A percentile compares a stretch with the other conserved stretches of the same genome.
Evolutionary conservation across 1,140 invertebrate genomes (phyloP).

Genomic region (Colletes gigas): DNA sequence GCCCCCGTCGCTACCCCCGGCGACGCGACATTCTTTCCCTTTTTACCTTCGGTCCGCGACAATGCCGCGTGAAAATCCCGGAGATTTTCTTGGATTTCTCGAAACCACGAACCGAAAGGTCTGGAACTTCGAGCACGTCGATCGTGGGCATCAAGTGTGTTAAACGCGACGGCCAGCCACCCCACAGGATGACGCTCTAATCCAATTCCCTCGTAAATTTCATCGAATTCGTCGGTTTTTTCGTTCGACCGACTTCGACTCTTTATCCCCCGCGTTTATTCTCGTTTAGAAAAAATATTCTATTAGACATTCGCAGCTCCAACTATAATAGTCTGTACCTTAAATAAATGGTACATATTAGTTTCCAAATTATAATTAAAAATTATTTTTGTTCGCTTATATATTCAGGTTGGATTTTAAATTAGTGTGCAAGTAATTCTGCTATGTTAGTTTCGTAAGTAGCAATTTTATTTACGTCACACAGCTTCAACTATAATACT

Average conservation of each 20-base stretch:
- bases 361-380: no score
- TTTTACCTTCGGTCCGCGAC: slow-evolving; percentile 39
- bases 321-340: no score
- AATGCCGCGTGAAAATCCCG: slow-evolving; percentile 56
- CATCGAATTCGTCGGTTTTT: not conserved
- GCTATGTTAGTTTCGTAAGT: no score
- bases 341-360: no score
- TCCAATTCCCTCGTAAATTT: slow-evolving; percentile 5
- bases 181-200: not conserved
- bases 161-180: slow-evolving; percentile 17
- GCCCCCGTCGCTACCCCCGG: not conserved
- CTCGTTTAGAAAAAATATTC: not conserved
- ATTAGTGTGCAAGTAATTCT: no score
- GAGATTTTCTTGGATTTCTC: slow-evolving; percentile 60
- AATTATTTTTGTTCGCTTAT: no score
- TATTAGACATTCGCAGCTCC: no score
- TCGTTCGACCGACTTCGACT: not conserved
- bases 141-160: slow-evolving; percentile 43
- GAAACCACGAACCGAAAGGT: slow-evolving; percentile 58
- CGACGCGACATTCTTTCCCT: slow-evolving; percentile 60
- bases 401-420: no score
- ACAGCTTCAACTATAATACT: no score
- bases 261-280: not conserved
- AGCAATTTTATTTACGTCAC: no score
- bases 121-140: slow-evolving; percentile 39